These are phyloP conservation scores for Polymixis lichenea DNA, from an alignment of 2,888 invertebrate species.

Conservation along the genomic window DNA sequence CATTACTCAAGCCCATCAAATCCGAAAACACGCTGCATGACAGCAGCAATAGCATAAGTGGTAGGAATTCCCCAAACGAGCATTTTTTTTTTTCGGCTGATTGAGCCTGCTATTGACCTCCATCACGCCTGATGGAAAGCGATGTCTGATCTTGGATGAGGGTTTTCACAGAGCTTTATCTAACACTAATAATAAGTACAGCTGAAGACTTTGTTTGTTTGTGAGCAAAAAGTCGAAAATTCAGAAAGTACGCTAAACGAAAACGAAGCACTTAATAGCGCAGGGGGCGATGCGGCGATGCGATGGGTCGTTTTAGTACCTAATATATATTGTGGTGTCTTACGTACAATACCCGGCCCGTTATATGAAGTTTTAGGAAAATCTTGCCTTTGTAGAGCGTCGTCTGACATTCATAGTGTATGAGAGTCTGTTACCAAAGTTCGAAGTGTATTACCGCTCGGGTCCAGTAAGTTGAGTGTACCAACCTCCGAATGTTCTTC, in stretches of 20 bases:
- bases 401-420: not conserved
- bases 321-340: too few relatives aligned
- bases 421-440: not conserved
- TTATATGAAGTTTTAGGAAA: not conserved
- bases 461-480: not conserved
- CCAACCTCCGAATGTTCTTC: conserved; percentile 92
- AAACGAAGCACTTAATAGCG: not conserved
- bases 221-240: too few relatives aligned
- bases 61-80: not conserved
- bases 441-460: not conserved
- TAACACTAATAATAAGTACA: too few relatives aligned
- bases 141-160: too few relatives aligned
- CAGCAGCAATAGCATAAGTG: not conserved
- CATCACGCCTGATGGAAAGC: too few relatives aligned
- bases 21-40: not conserved
- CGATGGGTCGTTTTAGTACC: not conserved
- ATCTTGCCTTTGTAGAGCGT: not conserved
- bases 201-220: too few relatives aligned
- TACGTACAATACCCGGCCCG: not conserved
- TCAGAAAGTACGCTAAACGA: too few relatives aligned
- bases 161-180: too few relatives aligned
- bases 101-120: too few relatives aligned
- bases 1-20: not conserved
- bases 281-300: too few relatives aligned
- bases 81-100: not conserved